phyloP scores from a whole-genome alignment of 2,888 invertebrate genomes.

The Zygothrica quintamaculata region DNA sequence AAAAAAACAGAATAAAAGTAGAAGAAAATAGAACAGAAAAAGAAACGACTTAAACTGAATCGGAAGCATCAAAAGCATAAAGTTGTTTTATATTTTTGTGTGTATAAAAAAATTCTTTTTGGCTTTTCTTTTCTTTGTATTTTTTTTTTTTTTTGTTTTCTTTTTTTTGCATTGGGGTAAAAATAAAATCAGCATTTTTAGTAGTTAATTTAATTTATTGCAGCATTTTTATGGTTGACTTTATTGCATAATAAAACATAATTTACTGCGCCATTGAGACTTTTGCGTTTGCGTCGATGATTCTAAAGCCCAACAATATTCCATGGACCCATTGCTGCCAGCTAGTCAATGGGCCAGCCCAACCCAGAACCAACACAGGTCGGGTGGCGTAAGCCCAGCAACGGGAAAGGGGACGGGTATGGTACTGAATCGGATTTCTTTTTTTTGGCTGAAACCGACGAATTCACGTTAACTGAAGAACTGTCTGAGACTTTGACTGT shows the following conservation, averaged over 20 bases:
- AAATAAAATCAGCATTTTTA: slow-evolving; percentile 85
- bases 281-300: slow-evolving; percentile 78
- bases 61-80: slow-evolving; percentile 27
- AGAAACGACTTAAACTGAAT: slow-evolving; percentile 13
- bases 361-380: too few species aligned
- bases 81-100: slow-evolving; percentile 11
- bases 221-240: slow-evolving; percentile 85
- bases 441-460: background rate
- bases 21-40: background rate
- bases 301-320: slow-evolving; percentile 72
- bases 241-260: slow-evolving; percentile 85
- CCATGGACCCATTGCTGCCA: slow-evolving; percentile 32
- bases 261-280: slow-evolving; percentile 84
- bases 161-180: slow-evolving; percentile 62
- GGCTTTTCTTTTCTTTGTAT: slow-evolving; percentile 47
- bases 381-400: background rate
- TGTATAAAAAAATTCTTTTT: too few species aligned
- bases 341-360: background rate
- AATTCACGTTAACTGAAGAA: slow-evolving; percentile 17
- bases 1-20: slow-evolving; percentile 2
- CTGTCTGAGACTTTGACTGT: slow-evolving; percentile 17
- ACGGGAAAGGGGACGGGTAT: slow-evolving; percentile 1
- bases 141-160: slow-evolving; percentile 15
- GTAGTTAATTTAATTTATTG: slow-evolving; percentile 85
- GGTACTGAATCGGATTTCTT: background rate